These are phyloP conservation scores for Lethocerus indicus DNA, from an alignment of 1,140 invertebrate species.

Conservation along the genomic window DNA sequence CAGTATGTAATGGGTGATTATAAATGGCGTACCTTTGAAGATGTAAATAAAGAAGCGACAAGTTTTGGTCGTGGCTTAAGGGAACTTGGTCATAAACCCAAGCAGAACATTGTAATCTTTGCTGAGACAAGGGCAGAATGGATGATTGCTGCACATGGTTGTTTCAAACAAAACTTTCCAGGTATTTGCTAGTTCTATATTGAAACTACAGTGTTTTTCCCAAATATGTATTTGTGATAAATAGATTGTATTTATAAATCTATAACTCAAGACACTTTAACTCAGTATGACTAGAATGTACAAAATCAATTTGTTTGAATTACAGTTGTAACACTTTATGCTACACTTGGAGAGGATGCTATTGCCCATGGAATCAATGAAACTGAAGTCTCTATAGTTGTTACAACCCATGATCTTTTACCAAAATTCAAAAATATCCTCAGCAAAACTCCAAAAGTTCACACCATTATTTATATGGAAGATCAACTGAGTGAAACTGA, in stretches of 20 bases:
- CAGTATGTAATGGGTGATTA: conserved; percentile 87
- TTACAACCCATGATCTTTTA: conserved; percentile 75
- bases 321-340: conserved; percentile 87
- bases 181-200: conserved; percentile 27
- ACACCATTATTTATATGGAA: conserved; percentile 77
- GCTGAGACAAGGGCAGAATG: conserved; percentile 95
- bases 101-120: conserved; percentile 76
- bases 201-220: neutral
- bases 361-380: conserved; percentile 92
- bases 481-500: conserved; percentile 60
- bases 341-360: conserved; percentile 90
- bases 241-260: neutral
- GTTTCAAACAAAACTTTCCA: conserved; percentile 82
- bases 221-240: neutral
- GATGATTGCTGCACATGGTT: conserved; percentile 86
- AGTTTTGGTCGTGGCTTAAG: conserved; percentile 65
- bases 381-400: conserved; percentile 80
- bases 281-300: neutral
- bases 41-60: conserved; percentile 55
- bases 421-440: conserved; percentile 75
- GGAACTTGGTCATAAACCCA: conserved; percentile 41
- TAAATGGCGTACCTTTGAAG: conserved; percentile 70
- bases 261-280: neutral
- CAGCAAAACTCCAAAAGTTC: conserved; percentile 43
- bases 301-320: conserved; percentile 18